Conservation (phyloP, 2,113 vertebrate species). For the Mormyrus lacerda region DNA sequence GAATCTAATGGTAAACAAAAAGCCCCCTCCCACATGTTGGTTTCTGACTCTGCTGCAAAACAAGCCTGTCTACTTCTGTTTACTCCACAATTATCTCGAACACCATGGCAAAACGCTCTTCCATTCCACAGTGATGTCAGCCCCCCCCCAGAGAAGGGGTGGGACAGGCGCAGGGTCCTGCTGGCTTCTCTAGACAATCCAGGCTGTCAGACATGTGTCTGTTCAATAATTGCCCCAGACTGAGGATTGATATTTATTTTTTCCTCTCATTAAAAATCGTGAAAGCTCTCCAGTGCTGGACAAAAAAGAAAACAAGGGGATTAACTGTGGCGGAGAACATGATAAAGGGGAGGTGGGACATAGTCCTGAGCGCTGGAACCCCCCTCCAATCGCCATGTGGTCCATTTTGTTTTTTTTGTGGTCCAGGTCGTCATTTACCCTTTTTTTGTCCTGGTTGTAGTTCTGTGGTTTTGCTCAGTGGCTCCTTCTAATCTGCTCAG, state of each 20-base stretch:
- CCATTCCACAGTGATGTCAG: not conserved
- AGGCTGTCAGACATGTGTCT: not conserved
- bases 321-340: not conserved
- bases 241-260: conserved; percentile 27
- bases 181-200: not conserved
- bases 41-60: not conserved
- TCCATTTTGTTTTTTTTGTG: not conserved
- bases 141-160: not conserved
- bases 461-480: not conserved
- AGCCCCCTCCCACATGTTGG: not conserved
- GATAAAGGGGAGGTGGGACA: not conserved
- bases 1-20: not conserved
- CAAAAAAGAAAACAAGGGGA: not conserved
- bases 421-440: not conserved
- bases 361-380: not conserved
- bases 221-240: conserved; percentile 8
- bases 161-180: not conserved
- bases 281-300: not conserved
- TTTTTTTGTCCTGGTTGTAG: not conserved
- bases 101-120: not conserved
- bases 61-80: not conserved
- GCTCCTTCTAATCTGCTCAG: not conserved
- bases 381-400: not conserved
- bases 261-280: conserved; percentile 26
- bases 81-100: not conserved